Conservation (phyloP, 2,113 vertebrate species). For the Actenoides lindsayi region DNA sequence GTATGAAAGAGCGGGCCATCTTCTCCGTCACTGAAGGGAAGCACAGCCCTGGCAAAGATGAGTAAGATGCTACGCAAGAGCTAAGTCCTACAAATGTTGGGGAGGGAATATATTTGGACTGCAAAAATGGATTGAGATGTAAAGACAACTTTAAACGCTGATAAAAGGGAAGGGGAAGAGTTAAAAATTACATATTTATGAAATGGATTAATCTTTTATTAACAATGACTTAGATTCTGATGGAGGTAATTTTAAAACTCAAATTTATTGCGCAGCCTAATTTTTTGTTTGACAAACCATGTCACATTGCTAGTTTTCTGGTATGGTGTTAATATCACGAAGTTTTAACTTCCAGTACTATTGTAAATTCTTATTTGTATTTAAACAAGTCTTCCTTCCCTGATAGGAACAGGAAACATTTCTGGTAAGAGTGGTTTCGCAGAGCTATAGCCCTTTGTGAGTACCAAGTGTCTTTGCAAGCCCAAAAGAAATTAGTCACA, state of each 20-base stretch:
- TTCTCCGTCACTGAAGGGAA: neutral
- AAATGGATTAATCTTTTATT: neutral
- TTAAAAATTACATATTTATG: neutral
- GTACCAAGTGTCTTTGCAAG: neutral
- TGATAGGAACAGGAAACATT: neutral
- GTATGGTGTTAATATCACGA: neutral
- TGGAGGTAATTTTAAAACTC: neutral
- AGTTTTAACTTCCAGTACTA: neutral
- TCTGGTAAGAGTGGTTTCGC: neutral
- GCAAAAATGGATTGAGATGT: neutral
- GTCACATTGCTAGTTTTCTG: neutral
- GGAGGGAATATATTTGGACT: neutral
- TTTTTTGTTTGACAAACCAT: neutral
- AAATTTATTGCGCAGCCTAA: neutral
- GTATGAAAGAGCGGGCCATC: neutral
- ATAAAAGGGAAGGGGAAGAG: neutral
- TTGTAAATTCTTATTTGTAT: neutral
- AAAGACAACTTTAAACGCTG: neutral
- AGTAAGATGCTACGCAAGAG: neutral
- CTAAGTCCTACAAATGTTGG: neutral
- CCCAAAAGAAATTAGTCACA: neutral
- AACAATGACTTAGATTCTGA: neutral
- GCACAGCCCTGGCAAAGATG: neutral
- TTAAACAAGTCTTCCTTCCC: neutral
- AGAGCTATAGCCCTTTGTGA: neutral